These are phyloP conservation scores for Bombus affinis DNA, from an alignment of 1,140 invertebrate species.

Conservation along the genomic window DNA sequence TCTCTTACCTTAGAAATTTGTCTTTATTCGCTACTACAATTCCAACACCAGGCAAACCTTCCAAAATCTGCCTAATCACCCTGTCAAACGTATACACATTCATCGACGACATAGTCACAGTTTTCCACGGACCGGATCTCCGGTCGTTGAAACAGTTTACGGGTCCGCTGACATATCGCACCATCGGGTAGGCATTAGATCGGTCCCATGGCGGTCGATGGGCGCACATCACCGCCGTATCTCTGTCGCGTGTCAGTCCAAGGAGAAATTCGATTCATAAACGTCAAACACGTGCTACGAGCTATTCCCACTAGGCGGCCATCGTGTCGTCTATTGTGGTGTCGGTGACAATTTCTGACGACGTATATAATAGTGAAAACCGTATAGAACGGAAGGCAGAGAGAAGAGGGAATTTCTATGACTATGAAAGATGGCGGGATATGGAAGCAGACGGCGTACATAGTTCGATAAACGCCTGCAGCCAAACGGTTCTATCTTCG, in stretches of 20 bases:
- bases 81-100: too few relatives aligned
- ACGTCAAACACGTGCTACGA: conserved; percentile 66
- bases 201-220: conserved; percentile 28
- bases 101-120: too few relatives aligned
- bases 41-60: too few relatives aligned
- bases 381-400: not conserved
- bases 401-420: not conserved
- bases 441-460: conserved; percentile 32
- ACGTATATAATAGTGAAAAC: conserved; percentile 1
- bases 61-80: too few relatives aligned
- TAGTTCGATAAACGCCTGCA: conserved; percentile 54
- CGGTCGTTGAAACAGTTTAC: conserved; percentile 24
- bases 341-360: conserved; percentile 47
- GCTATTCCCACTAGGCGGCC: conserved; percentile 15
- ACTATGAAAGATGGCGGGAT: conserved; percentile 21
- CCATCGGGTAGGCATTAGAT: not conserved
- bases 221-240: conserved; percentile 38
- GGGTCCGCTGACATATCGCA: conserved; percentile 18
- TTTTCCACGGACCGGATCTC: not conserved
- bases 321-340: conserved; percentile 63
- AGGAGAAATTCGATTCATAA: conserved; percentile 78
- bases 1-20: too few relatives aligned
- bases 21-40: too few relatives aligned
- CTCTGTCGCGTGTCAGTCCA: conserved; percentile 24
- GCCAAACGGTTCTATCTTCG: conserved; percentile 69